These are phyloP conservation scores for Scolopax bukidnonensis DNA, from an alignment of 2,797 vertebrate genomes.

Conservation along the genomic window DNA sequence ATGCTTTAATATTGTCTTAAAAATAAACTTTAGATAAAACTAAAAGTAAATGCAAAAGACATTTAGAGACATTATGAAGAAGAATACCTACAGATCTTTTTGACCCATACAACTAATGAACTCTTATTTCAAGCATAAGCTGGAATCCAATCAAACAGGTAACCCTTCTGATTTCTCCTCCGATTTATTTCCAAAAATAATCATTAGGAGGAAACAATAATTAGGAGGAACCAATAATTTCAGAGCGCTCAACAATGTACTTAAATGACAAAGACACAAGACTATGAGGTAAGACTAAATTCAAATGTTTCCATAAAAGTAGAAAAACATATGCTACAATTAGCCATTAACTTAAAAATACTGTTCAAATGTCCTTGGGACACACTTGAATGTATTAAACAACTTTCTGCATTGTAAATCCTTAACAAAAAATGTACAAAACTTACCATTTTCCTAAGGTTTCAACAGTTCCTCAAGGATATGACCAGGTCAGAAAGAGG, in stretches of 20 bases:
- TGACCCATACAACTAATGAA: background rate
- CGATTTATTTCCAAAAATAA: background rate
- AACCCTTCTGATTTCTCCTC: background rate
- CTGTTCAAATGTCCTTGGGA: background rate
- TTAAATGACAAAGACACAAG: background rate
- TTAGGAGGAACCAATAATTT: constrained; percentile 27
- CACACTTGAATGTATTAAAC: background rate
- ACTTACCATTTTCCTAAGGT: constrained; percentile 48
- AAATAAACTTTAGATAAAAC: background rate
- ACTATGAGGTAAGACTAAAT: background rate
- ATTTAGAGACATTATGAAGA: background rate
- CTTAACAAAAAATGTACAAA: background rate
- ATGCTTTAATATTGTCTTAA: background rate
- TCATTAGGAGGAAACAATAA: constrained; percentile 20
- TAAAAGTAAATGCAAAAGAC: background rate
- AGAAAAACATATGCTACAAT: background rate
- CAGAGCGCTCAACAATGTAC: background rate
- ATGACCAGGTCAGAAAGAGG: background rate
- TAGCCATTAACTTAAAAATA: background rate
- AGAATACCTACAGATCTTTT: background rate
- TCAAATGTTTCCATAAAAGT: background rate
- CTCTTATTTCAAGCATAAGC: background rate
- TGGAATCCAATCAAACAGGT: background rate
- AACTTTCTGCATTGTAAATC: background rate
- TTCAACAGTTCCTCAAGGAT: constrained; percentile 23